Base-by-base conservation (phyloP, 2,888 invertebrate species). In the Temnothorax rugatulus region DNA sequence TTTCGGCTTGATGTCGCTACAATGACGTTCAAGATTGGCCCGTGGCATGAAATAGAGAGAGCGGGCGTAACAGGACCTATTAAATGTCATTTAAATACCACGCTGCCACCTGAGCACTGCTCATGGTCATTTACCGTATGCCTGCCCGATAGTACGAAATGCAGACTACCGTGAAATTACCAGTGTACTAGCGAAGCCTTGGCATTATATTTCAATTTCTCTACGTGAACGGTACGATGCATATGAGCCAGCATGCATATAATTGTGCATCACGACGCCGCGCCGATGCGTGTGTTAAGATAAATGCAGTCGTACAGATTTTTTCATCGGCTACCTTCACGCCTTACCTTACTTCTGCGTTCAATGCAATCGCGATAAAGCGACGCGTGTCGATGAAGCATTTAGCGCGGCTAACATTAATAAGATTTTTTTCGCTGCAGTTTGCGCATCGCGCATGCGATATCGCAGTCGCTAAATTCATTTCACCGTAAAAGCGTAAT, bases 161-260 rank as follows among this genome's bases (percentile, higher is more conserved):
- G 83, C 84, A 82, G 82, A 18, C 66, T 59, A 84, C 82, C 83
- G 84, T 84, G 84, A 84, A 84, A 84, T 84, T 82, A 84, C 74
- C 66, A 21, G 47, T n/a, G 73, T 73, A 50, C 47, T 34, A 18
- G 79, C 21, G 71, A 59, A 61, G 25, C 25, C 47, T 34, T 34
- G 44, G 69, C 29, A 69, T 81, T 61, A 69, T 83, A 82, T 83
- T 83, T 83, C 83, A 69, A 83, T 83, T 83, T 83, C 82, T 83
- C 69, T 82, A 83, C 52, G 52, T 69, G 83, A 57, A 82, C 82
- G 69, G 38, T 81, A 71, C 79, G 73, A 11, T 38, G 59, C 73
- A 38, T 38, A 29, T 59, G n/a, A 50, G 57, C 8, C 44, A 9
- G 21, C 47, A 21, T n/a, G 4, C 4, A n/a, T 5, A 29, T 13